Evolutionary conservation across 92 coral and sea anemone genomes (phyloP).

Genomic region (Actinernus sp.): DNA sequence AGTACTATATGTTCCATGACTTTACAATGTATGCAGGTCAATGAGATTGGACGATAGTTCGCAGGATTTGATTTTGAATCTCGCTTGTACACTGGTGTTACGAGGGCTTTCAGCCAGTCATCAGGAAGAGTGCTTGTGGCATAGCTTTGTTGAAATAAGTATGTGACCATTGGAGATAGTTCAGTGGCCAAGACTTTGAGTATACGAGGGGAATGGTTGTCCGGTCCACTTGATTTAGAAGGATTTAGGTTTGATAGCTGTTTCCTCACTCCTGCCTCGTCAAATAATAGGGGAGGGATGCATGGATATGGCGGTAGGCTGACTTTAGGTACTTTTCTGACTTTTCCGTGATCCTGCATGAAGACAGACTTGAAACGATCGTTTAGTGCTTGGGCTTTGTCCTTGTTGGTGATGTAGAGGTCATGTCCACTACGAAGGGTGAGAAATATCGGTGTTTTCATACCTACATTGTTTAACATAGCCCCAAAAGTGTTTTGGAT

Average conservation of each 20-base stretch:
- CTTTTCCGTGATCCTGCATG: conserved; percentile 27
- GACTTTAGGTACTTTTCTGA: too few relatives aligned
- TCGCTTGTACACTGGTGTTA: not conserved
- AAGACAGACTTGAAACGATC: conserved; percentile 28
- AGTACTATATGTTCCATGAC: conserved; percentile 41
- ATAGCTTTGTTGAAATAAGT: conserved; percentile 7
- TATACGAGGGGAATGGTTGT: conserved; percentile 26
- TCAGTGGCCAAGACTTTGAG: conserved; percentile 1
- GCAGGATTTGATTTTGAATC: not conserved
- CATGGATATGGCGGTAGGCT: not conserved
- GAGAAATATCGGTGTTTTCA: too few relatives aligned
- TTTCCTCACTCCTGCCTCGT: conserved; percentile 19
- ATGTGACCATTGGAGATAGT: not conserved
- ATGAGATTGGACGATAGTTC: conserved; percentile 32
- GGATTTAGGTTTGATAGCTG: conserved; percentile 16
- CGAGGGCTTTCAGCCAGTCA: not conserved
- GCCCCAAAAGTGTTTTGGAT: conserved; percentile 75
- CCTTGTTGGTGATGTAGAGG: conserved; percentile 29
- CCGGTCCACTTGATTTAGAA: conserved; percentile 31
- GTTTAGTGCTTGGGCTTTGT: conserved; percentile 47
- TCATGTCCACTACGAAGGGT: conserved; percentile 15
- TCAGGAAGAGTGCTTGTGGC: not conserved
- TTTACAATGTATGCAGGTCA: conserved; percentile 33
- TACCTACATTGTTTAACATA: conserved; percentile 42
- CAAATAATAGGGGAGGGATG: not conserved